A percentile compares a stretch with the other conserved stretches of the same genome.
Evolutionary conservation across 2,888 invertebrate genomes (phyloP).

Genomic region (Anoplius nigerrimus): DNA sequence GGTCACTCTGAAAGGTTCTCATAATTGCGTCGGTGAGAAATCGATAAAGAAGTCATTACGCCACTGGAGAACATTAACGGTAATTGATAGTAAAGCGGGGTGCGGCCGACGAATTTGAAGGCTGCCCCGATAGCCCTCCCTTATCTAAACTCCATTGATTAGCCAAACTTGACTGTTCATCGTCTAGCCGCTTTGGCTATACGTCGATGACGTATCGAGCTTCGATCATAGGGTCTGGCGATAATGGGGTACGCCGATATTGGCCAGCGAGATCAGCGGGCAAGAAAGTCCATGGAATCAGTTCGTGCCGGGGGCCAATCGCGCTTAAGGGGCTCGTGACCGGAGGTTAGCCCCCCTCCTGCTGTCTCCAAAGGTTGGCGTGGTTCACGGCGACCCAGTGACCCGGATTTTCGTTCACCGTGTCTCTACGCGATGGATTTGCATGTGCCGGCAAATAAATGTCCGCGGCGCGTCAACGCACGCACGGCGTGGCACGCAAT

Average conservation of each 20-base stretch:
- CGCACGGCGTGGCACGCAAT: slow-evolving; percentile 40
- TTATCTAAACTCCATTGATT: slow-evolving; percentile 27
- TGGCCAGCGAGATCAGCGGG: no score
- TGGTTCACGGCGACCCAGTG: slow-evolving; percentile 54
- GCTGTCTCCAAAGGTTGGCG: no score
- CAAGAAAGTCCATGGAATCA: no score
- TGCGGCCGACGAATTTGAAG: slow-evolving; percentile 28
- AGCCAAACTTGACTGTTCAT: neutral
- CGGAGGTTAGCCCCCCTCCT: no score
- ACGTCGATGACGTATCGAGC: no score
- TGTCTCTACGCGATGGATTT: slow-evolving; percentile 48
- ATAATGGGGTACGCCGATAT: no score
- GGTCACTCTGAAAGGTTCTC: neutral
- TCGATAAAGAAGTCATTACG: slow-evolving; percentile 21
- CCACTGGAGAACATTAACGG: neutral
- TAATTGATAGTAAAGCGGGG: slow-evolving; percentile 25
- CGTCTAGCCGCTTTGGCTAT: no score
- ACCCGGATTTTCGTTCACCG: slow-evolving; percentile 56
- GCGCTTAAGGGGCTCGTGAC: no score
- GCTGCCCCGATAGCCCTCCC: slow-evolving; percentile 44
- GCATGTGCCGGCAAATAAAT: slow-evolving; percentile 63
- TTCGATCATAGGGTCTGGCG: no score
- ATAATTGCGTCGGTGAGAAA: slow-evolving; percentile 21
- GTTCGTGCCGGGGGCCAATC: no score
- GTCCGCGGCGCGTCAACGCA: slow-evolving; percentile 54